Conservation (phyloP, 2,888 invertebrate genomes). For the Cheilosia urbana region DNA sequence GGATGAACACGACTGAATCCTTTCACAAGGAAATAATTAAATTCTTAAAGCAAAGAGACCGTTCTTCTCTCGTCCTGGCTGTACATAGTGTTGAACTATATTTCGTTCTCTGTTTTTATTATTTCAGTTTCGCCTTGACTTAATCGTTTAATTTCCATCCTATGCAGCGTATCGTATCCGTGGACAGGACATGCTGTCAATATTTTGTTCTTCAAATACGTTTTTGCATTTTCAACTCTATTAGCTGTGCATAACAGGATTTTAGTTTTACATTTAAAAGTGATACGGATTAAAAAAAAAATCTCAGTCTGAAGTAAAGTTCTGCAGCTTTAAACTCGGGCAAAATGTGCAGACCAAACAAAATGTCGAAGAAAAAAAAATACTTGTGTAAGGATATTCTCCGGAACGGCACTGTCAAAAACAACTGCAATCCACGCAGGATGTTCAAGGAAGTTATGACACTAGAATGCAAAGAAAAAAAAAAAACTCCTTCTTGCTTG, state of each 20-base stretch:
- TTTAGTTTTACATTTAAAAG: slow-evolving; percentile 37
- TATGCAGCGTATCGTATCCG: slow-evolving; percentile 36
- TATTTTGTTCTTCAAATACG: slow-evolving; percentile 36
- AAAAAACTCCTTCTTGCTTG: slow-evolving; percentile 7
- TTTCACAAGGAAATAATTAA: slow-evolving; percentile 72
- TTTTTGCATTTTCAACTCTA: slow-evolving; percentile 64
- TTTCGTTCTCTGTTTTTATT: slow-evolving; percentile 15
- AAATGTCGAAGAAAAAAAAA: neutral
- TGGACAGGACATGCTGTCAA: slow-evolving; percentile 70
- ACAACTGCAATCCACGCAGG: slow-evolving; percentile 74
- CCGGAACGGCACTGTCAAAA: slow-evolving; percentile 70
- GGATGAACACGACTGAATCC: slow-evolving; percentile 56
- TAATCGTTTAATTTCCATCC: slow-evolving; percentile 63
- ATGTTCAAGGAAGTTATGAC: slow-evolving; percentile 68
- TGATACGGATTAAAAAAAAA: neutral
- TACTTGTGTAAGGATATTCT: slow-evolving; percentile 55
- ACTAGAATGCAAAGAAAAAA: slow-evolving; percentile 27
- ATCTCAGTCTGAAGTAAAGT: slow-evolving; percentile 7
- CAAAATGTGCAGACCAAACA: slow-evolving; percentile 20
- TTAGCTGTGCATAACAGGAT: slow-evolving; percentile 61
- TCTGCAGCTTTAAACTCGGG: slow-evolving; percentile 25
- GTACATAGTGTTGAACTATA: neutral
- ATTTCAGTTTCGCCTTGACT: slow-evolving; percentile 41
- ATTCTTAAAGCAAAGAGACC: slow-evolving; percentile 65
- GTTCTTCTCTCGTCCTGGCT: neutral